Percentiles rank a stretch among this genome's conserved stretches.
phyloP scores from a whole-genome alignment of 2,888 invertebrate species.

The Luperina nickerlii region DNA sequence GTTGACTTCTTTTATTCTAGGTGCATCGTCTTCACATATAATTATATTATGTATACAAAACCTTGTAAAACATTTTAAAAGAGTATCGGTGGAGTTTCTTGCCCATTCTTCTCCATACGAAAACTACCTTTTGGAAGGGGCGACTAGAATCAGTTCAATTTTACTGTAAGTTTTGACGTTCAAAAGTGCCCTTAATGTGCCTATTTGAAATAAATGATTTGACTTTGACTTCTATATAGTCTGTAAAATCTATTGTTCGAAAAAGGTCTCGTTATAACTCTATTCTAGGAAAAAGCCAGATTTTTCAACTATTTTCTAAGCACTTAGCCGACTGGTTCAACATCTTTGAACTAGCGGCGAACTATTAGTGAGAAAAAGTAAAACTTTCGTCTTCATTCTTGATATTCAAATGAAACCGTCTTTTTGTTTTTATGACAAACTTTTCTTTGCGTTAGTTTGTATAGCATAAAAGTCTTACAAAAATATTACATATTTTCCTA shows the following conservation, averaged over 20 bases:
- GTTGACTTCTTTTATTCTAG: too few species aligned
- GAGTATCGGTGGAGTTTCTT: too few species aligned
- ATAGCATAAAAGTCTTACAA: background rate
- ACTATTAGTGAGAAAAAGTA: slow-evolving; percentile 27
- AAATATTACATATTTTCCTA: background rate
- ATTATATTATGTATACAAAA: too few species aligned
- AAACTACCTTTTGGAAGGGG: too few species aligned
- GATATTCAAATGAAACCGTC: slow-evolving; percentile 34
- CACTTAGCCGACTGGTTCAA: background rate
- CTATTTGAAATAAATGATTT: too few species aligned
- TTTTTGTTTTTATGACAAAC: background rate
- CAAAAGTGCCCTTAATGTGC: too few species aligned
- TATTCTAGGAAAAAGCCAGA: background rate
- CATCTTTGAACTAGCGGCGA: background rate
- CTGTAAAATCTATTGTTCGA: background rate
- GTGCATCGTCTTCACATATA: too few species aligned
- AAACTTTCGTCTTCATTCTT: slow-evolving; percentile 34
- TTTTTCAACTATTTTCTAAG: background rate
- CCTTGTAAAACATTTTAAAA: too few species aligned
- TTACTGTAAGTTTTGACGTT: too few species aligned
- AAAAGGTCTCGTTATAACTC: background rate
- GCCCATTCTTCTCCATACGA: too few species aligned
- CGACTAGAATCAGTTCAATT: too few species aligned
- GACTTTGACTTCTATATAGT: too few species aligned
- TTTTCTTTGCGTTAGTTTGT: slow-evolving; percentile 1